Base-by-base conservation (phyloP, 2,113 vertebrate genomes). In the Heterochromis multidens region DNA sequence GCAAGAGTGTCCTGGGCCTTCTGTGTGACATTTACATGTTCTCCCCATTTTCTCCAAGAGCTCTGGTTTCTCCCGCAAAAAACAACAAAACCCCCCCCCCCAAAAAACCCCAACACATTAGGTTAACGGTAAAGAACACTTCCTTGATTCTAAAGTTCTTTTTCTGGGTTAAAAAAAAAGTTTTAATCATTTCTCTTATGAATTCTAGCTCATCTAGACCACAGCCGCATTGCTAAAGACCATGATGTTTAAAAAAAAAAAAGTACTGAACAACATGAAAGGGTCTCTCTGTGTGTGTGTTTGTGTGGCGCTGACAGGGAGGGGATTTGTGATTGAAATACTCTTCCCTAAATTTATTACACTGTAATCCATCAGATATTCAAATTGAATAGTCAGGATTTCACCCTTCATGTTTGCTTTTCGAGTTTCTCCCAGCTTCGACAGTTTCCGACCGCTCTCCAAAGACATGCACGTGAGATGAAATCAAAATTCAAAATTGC, bases 401-500 rank as follows among this genome's bases (percentile, higher is more conserved):
- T 82, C 52, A 8, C 19, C 37, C 76, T 79, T 43, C 19, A 3
- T 3, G 35, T 78, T 56, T 9, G 23, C 62, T 35, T 78, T 54
- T 81, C 7, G 9, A 33, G 70, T 54, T 74, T 77, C 80, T 80
- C 81, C 12, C 23, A 84, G 49, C 33, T 79, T 84, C 74, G 29
- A 60, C 43, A 35, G 61, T 67, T 80, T 81, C 63, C 80, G 67
- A 65, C 65, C 3, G 37, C 77, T n/a, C 78, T 88, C 83, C 77
- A 19, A 87, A 85, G 80, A 79, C 49, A 61, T 35, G 61, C 82
- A 81, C n/a, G 67, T 2, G 81, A 83, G 81, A 88, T 58, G 59
- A 87, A 92, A 82, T 85, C 56, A 87, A 81, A 87, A 56, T 56
- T 80, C 11, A 7, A 86, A 88, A 84, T 72, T 80, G 87, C 78